Conservation (phyloP, 2,113 vertebrate genomes). For the Scomber japonicus region DNA sequence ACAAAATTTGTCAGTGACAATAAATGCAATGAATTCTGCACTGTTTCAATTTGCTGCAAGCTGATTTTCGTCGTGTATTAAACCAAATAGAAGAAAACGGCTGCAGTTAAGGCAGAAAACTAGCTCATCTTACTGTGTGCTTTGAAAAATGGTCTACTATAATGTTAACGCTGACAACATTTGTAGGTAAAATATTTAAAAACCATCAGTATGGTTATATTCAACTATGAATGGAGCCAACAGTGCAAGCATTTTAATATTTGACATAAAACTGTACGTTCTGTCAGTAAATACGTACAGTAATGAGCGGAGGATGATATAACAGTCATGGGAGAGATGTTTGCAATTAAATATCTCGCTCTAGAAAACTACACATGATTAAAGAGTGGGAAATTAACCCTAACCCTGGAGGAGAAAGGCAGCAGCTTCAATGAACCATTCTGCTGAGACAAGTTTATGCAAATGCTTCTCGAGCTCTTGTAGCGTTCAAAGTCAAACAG, state of each 20-base stretch:
- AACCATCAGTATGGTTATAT: background rate
- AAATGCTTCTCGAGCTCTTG: slow-evolving; percentile 18
- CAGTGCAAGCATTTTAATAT: slow-evolving; percentile 3
- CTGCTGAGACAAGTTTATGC: slow-evolving; percentile 35
- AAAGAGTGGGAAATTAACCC: background rate
- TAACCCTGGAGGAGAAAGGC: slow-evolving; percentile 6
- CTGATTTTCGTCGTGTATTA: background rate
- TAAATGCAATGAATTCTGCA: background rate
- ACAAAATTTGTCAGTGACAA: background rate
- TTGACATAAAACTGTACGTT: background rate
- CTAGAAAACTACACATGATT: slow-evolving; percentile 8
- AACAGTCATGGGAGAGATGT: slow-evolving; percentile 8
- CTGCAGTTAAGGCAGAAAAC: background rate
- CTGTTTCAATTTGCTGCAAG: background rate
- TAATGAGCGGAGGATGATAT: slow-evolving; percentile 6
- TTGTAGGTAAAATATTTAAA: background rate
- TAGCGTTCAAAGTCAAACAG: slow-evolving; percentile 49
- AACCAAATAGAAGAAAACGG: background rate
- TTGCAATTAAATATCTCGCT: slow-evolving; percentile 3
- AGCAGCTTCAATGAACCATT: slow-evolving; percentile 10
- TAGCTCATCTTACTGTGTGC: background rate
- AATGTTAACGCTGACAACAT: background rate
- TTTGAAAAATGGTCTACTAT: background rate
- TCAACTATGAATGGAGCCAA: background rate
- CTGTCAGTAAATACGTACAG: background rate